Conservation (phyloP, 2,888 invertebrate genomes). For the Phasia obesa region DNA sequence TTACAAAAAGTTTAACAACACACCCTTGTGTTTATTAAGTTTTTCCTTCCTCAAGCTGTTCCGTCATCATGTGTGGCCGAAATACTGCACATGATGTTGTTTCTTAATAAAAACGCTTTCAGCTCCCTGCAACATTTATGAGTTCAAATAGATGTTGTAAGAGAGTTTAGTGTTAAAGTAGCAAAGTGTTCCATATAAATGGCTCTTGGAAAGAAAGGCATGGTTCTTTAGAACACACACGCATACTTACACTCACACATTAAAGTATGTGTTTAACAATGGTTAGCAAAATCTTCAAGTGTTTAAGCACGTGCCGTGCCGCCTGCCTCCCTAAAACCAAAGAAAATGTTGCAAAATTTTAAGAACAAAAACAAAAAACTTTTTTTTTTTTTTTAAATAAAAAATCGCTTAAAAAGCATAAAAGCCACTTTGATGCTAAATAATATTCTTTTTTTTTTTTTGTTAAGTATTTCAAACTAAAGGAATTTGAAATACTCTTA, state of each 20-base stretch:
- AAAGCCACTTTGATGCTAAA: conserved; percentile 49
- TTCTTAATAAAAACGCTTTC: conserved; percentile 34
- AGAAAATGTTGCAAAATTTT: conserved; percentile 51
- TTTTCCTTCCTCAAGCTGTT: conserved; percentile 59
- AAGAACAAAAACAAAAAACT: conserved; percentile 31
- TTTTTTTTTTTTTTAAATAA: conserved; percentile 42
- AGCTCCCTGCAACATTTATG: conserved; percentile 58
- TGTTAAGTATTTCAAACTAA: conserved; percentile 56
- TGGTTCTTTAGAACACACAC: conserved; percentile 31
- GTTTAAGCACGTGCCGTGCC: conserved; percentile 73
- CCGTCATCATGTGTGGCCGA: conserved; percentile 67
- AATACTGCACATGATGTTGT: conserved; percentile 46
- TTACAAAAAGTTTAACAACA: conserved; percentile 19
- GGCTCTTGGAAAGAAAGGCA: conserved; percentile 42
- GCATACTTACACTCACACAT: neutral
- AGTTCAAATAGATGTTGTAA: conserved; percentile 9
- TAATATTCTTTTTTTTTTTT: no score
- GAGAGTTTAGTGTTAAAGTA: conserved; percentile 25
- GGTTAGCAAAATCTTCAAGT: conserved; percentile 62
- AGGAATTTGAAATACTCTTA: conserved; percentile 54
- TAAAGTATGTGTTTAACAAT: conserved; percentile 36
- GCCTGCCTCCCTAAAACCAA: conserved; percentile 63
- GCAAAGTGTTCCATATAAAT: conserved; percentile 51
- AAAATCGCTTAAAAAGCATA: conserved; percentile 39
- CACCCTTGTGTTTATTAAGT: conserved; percentile 50